phyloP scores from a whole-genome alignment of 2,797 vertebrate species.

The Hapalemur alaotrensis region DNA sequence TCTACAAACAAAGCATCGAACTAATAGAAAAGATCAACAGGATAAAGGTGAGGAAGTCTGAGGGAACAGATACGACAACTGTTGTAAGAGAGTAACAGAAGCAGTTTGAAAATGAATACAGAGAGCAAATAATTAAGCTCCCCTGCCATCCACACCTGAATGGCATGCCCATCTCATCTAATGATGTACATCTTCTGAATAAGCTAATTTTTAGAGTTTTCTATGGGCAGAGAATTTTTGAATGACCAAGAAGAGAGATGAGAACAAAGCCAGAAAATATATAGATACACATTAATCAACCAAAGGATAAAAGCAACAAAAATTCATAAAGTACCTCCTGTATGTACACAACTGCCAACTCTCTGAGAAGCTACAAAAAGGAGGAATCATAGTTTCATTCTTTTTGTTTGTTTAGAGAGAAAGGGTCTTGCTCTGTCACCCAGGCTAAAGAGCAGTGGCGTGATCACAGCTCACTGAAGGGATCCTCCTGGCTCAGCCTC shows the following conservation, averaged over 20 bases:
- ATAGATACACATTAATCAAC: background rate
- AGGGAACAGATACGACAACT: background rate
- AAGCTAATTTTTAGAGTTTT: constrained; percentile 21
- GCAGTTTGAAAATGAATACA: background rate
- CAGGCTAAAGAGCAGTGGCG: no score
- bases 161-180: background rate
- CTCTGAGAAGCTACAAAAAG: background rate
- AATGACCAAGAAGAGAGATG: background rate
- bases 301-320: background rate
- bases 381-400: background rate
- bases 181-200: background rate
- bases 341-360: background rate
- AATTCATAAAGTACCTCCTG: background rate
- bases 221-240: background rate
- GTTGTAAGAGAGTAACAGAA: background rate
- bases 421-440: no score
- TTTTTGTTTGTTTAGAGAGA: no score
- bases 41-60: background rate
- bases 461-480: no score
- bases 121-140: background rate
- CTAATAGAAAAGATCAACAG: background rate
- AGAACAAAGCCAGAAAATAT: background rate
- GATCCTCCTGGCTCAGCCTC: no score
- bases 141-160: background rate
- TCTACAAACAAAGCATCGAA: background rate